Conservation (phyloP, 1,140 invertebrate species). For the Drosophila pseudoananassae region DNA sequence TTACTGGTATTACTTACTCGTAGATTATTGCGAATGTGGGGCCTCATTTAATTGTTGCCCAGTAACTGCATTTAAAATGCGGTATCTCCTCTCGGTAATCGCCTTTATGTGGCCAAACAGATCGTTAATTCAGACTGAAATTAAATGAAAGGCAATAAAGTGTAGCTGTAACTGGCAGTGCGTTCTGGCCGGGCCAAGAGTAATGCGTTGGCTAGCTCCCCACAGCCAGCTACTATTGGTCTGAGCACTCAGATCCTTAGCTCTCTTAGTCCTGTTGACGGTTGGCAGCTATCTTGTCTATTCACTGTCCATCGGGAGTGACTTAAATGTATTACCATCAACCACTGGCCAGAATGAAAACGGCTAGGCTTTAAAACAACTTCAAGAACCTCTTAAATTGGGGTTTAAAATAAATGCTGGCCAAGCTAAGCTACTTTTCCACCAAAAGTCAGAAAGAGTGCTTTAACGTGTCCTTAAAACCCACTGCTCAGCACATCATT, state of each 20-base stretch:
- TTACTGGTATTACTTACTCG: slow-evolving; percentile 9
- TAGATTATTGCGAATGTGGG: slow-evolving; percentile 39
- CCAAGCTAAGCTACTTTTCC: background rate
- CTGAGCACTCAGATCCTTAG: background rate
- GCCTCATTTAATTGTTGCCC: slow-evolving; percentile 49
- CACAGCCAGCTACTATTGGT: background rate
- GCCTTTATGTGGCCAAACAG: slow-evolving; percentile 55
- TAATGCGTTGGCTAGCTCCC: slow-evolving; percentile 32
- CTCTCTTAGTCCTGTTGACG: slow-evolving; percentile 12
- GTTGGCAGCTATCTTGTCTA: slow-evolving; percentile 37
- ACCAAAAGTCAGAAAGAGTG: background rate
- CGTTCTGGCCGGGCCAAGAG: slow-evolving; percentile 29
- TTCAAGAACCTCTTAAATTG: background rate
- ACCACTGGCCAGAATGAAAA: slow-evolving; percentile 3
- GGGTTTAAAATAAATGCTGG: too few relatives aligned
- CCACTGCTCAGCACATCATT: slow-evolving; percentile 52
- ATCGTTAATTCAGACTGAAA: slow-evolving; percentile 66
- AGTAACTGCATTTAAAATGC: slow-evolving; percentile 57
- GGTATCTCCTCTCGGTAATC: slow-evolving; percentile 34
- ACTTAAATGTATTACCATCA: slow-evolving; percentile 31
- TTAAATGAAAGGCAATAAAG: slow-evolving; percentile 69
- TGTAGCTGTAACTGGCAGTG: slow-evolving; percentile 24
- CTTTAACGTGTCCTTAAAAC: slow-evolving; percentile 19
- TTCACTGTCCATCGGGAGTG: slow-evolving; percentile 19
- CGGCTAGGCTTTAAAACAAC: background rate